Base-by-base conservation (phyloP, 1,140 invertebrate genomes). In the Lasioglossum baleicum region DNA sequence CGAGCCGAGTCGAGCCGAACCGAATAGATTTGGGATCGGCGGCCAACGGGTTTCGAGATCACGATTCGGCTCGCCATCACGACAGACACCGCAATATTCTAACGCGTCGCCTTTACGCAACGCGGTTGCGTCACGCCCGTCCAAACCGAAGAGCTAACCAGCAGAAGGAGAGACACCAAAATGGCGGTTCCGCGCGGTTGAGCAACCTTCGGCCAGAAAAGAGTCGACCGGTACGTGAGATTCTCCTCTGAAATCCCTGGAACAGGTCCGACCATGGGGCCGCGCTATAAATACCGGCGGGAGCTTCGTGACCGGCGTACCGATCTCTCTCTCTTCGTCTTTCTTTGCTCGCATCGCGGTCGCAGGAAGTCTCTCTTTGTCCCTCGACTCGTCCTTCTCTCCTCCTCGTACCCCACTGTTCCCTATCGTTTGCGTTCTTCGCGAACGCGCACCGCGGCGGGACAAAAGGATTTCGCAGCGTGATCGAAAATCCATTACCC, bases 231-330 rank as follows among this genome's bases (percentile, higher is more conserved):
- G 74, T 83, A 85, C 87, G 87, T 84, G 83, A 88, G 83, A 83
- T 80, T 82, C 85, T 87, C 86, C 86, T 81, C 88, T 84, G 81
- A 86, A 90, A 90, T 90, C 87, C 88, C 88, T 68, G 70, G 78
- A 84, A 83, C 83, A 84, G 83, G 83, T 84, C 83, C 76, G 22
- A 22, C n/a, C 44, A 48, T 48, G 48, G 74, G 71, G 77, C 72
- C 77, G 68, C 58, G 83, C 83, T 84, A 84, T 84, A 84, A 84
- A 84, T 84, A 84, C 83, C 77, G 56, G 44, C 63, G 63, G 83
- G 76, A 87, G 87, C 85, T 78, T 82, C 85, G 84, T 89, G 88
- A 90, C 72, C 82, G 44, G 77, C 42, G 67, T 84, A 80, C 83
- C 77, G 77, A 84, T 83, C 82, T 74, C 66, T 42, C 61, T 68